phyloP scores from a whole-genome alignment of 2,113 vertebrate genomes.

The Caracal caracal region DNA sequence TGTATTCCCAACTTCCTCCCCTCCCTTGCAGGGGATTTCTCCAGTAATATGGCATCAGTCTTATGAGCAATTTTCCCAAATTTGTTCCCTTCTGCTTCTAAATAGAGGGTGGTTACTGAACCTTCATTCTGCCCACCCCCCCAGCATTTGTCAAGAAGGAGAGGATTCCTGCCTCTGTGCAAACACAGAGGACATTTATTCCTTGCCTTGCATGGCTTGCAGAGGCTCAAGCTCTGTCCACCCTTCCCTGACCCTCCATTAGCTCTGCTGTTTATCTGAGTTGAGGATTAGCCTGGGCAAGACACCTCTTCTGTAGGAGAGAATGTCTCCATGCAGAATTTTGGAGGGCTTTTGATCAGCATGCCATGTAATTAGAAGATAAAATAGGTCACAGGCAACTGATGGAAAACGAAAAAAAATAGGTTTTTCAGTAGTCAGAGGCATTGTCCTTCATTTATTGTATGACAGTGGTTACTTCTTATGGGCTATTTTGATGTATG shows the following conservation, averaged over 20 bases:
- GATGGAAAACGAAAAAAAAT: background rate
- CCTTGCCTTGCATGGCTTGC: background rate
- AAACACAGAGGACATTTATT: background rate
- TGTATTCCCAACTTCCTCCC: background rate
- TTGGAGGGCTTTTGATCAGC: background rate
- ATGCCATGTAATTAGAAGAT: background rate
- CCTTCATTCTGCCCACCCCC: background rate
- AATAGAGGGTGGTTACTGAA: background rate
- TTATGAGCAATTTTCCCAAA: background rate
- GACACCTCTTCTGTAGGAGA: background rate
- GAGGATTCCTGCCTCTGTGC: background rate
- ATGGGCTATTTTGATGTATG: background rate
- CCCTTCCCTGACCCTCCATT: background rate
- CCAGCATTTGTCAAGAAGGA: background rate
- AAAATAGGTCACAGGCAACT: constrained; percentile 11
- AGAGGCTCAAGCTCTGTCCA: background rate
- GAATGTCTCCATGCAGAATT: background rate
- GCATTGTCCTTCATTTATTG: background rate
- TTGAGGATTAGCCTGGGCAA: background rate
- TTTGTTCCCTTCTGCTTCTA: background rate
- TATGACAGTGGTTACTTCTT: background rate
- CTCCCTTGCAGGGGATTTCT: background rate
- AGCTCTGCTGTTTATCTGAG: background rate
- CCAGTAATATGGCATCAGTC: background rate
- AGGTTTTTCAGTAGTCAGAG: background rate